Percentiles rank a stretch among this genome's conserved stretches.
Conservation (phyloP, 1,140 invertebrate species). For the Drosophila subobscura region DNA sequence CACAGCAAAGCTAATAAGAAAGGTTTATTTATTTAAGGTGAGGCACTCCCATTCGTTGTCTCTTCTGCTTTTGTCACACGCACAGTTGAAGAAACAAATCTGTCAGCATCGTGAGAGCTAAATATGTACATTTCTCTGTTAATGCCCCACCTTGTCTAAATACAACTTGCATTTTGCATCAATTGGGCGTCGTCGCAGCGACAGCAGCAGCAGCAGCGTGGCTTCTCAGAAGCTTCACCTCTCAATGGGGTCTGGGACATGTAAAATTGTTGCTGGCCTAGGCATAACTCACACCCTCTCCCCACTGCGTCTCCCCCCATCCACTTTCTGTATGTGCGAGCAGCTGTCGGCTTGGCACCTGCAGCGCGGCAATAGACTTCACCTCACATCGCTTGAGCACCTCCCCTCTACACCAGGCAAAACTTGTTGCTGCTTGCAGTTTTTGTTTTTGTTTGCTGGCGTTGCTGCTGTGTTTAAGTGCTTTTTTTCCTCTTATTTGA, state of each 20-base stretch:
- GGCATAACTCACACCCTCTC: constrained; percentile 43
- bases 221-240: constrained; percentile 21
- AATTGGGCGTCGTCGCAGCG: constrained; percentile 24
- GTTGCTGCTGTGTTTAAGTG: constrained; percentile 14
- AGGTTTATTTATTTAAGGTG: too few relatives aligned
- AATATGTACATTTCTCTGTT: too few relatives aligned
- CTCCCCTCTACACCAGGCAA: constrained; percentile 12
- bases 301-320: background rate
- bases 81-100: too few relatives aligned
- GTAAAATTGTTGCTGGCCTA: constrained; percentile 56
- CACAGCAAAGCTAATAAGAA: too few relatives aligned
- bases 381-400: background rate
- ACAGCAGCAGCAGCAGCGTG: background rate
- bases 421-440: constrained; percentile 55
- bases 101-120: too few relatives aligned
- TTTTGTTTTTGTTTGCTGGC: constrained; percentile 27
- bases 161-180: constrained; percentile 3
- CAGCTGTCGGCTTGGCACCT: constrained; percentile 56
- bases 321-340: constrained; percentile 21
- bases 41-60: too few relatives aligned
- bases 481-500: constrained; percentile 28
- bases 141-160: too few relatives aligned
- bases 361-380: constrained; percentile 40
- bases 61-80: too few relatives aligned
- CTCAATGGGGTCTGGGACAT: constrained; percentile 59